Evolutionary conservation across 2,113 vertebrate species (phyloP).

Genomic region (Martes martes): DNA sequence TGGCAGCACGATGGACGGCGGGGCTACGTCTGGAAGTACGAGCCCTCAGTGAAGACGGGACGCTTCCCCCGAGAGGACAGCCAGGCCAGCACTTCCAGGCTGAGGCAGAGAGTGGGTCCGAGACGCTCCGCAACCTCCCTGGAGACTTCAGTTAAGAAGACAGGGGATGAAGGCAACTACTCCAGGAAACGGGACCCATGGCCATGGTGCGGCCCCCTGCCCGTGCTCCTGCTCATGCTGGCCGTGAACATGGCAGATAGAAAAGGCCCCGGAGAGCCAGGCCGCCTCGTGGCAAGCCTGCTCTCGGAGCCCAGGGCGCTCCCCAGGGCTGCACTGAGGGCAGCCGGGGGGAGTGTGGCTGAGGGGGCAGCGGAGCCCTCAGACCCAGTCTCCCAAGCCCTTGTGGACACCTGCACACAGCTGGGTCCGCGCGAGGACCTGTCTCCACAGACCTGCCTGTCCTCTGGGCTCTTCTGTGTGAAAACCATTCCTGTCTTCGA

Average conservation of each 20-base stretch:
- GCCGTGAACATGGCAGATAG: not conserved
- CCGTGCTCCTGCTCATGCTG: not conserved
- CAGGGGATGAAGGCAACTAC: not conserved
- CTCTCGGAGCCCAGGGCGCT: not conserved
- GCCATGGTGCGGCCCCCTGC: not conserved
- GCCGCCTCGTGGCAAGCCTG: accelerated
- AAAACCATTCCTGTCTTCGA: not conserved
- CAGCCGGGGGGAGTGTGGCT: not conserved
- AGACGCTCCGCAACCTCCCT: not conserved
- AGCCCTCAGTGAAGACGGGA: not conserved
- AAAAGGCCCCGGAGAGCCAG: not conserved
- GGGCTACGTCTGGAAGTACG: constrained; percentile 23
- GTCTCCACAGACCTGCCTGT: not conserved
- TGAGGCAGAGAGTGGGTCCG: constrained; percentile 28
- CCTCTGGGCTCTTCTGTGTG: not conserved
- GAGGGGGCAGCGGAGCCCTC: not conserved
- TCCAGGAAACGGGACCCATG: not conserved
- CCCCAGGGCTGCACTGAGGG: not conserved
- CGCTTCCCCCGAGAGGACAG: not conserved
- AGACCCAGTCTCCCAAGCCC: not conserved
- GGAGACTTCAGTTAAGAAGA: not conserved
- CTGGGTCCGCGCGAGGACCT: accelerated
- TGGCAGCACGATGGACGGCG: constrained; percentile 21
- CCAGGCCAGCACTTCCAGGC: not conserved
- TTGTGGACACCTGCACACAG: not conserved